Base-by-base conservation (phyloP, 2,888 invertebrate genomes). In the Drosophila leonis region DNA sequence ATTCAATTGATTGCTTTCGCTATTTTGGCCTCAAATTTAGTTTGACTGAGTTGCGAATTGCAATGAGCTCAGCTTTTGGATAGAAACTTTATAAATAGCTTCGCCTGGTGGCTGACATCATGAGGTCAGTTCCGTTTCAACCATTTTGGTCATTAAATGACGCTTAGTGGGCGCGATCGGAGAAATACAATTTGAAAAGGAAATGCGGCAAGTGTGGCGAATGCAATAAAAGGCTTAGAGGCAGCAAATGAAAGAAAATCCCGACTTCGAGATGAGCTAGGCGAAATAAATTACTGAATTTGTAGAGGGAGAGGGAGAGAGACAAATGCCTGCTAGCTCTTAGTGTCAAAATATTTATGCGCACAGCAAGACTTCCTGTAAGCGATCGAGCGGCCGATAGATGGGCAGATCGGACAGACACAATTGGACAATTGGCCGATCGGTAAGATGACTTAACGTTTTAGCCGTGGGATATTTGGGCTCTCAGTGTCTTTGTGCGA, bases 281-380 rank as follows among this genome's bases (percentile, higher is more conserved):
- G 55, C 48, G 49, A 65, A 57, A 33, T 49, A 27, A 33, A 55
- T 55, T 51, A 52, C 65, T 15, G 55, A 27, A 1, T 10, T 5
- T n/a, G 20, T 24, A n/a, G 20, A 15, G 52, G n/a, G 24, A 0
- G 18, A 2, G 20, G 33, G 33, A 57, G 42, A 24, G 18, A 24
- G 27, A 44, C 35, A 52, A 48, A 24, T 44, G 39, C 54, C 52
- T 18, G 35, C 48, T 37, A 49, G 49, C 44, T 33, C 83, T 85
- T 88, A 88, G 87, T 87, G 89, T 87, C 86, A 88, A 84, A 87
- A 87, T 88, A 88, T 88, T 86, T 87, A 81, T 83, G 79, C 79
- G 68, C 82, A 72, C 85, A 85, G 82, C 82, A 72, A 86, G 86
- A 88, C 86, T 88, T 86, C 86, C 86, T 86, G 82, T 61, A 74